Evolutionary conservation across 2,888 invertebrate species (phyloP).

Genomic region (Drosophila heteroneura): DNA sequence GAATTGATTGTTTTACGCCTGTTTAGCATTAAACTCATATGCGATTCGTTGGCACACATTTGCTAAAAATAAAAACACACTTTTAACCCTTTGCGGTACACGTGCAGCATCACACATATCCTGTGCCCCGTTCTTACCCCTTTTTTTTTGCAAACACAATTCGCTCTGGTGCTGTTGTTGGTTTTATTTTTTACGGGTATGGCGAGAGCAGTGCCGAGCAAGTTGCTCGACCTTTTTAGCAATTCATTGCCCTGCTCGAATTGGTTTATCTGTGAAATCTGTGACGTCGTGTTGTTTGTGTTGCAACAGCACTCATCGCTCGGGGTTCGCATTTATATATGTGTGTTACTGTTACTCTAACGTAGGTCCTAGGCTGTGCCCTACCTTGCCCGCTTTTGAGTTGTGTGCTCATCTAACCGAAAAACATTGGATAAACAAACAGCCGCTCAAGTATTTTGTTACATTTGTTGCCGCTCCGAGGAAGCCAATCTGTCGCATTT

Average conservation of each 20-base stretch:
- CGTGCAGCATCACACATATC: slow-evolving; percentile 45
- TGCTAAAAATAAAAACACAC: slow-evolving; percentile 21
- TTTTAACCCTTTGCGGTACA: slow-evolving; percentile 64
- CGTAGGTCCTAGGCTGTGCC: slow-evolving; percentile 34
- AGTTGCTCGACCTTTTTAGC: slow-evolving; percentile 75
- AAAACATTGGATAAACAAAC: slow-evolving; percentile 85
- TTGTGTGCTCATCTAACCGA: slow-evolving; percentile 83
- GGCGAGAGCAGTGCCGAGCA: slow-evolving; percentile 26
- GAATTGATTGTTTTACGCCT: slow-evolving; percentile 79
- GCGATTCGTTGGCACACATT: slow-evolving; percentile 60
- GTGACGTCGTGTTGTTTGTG: slow-evolving; percentile 61
- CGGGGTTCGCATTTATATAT: slow-evolving; percentile 65
- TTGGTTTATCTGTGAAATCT: slow-evolving; percentile 84
- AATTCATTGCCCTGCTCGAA: slow-evolving; percentile 85
- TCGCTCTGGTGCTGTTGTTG: slow-evolving; percentile 77
- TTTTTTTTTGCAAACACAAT: slow-evolving; percentile 68
- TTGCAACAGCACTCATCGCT: slow-evolving; percentile 54
- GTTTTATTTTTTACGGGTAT: slow-evolving; percentile 40
- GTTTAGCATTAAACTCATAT: slow-evolving; percentile 59
- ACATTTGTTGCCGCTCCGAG: slow-evolving; percentile 55
- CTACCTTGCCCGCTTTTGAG: slow-evolving; percentile 62
- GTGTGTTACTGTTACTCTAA: slow-evolving; percentile 12
- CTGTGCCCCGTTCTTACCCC: slow-evolving; percentile 46
- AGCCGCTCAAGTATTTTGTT: slow-evolving; percentile 75
- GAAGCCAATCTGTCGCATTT: slow-evolving; percentile 78